These are phyloP conservation scores for Drosophila prolongata DNA, from an alignment of 2,888 invertebrate genomes.

Conservation along the genomic window DNA sequence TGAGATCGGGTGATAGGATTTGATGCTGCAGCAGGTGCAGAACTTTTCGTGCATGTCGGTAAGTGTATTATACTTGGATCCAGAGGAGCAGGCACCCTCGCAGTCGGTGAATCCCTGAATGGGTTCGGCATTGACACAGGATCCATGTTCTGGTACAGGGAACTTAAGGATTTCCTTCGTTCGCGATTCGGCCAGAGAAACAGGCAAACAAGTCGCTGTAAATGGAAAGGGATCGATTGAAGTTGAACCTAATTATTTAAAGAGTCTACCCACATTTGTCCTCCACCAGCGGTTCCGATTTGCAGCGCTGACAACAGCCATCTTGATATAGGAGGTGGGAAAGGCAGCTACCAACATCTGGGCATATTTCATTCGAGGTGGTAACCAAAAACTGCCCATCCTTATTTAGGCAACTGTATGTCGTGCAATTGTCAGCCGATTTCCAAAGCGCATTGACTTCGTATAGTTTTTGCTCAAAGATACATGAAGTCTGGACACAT, in stretches of 20 bases:
- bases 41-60: constrained; percentile 86
- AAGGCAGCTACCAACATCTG: constrained; percentile 87
- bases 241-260: rapidly evolving
- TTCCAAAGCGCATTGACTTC: constrained; percentile 87
- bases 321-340: constrained; percentile 85
- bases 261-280: constrained; percentile 62
- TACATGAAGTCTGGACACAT: constrained; percentile 87
- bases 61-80: constrained; percentile 88
- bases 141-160: constrained; percentile 85
- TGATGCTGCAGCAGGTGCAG: constrained; percentile 87
- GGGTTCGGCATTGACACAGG: constrained; percentile 87
- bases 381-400: constrained; percentile 86
- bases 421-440: constrained; percentile 88
- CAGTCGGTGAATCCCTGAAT: constrained; percentile 89
- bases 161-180: constrained; percentile 87
- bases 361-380: constrained; percentile 86
- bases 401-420: constrained; percentile 85
- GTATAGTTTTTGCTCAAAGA: constrained; percentile 85
- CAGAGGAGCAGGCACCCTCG: constrained; percentile 89
- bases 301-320: constrained; percentile 90
- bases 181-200: constrained; percentile 85
- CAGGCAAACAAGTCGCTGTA: constrained; percentile 86
- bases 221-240: constrained; percentile 8
- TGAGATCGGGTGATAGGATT: constrained; percentile 74
- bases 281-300: constrained; percentile 84